Evolutionary conservation across 2,113 vertebrate genomes (phyloP).

Genomic region (Thermophis baileyi): DNA sequence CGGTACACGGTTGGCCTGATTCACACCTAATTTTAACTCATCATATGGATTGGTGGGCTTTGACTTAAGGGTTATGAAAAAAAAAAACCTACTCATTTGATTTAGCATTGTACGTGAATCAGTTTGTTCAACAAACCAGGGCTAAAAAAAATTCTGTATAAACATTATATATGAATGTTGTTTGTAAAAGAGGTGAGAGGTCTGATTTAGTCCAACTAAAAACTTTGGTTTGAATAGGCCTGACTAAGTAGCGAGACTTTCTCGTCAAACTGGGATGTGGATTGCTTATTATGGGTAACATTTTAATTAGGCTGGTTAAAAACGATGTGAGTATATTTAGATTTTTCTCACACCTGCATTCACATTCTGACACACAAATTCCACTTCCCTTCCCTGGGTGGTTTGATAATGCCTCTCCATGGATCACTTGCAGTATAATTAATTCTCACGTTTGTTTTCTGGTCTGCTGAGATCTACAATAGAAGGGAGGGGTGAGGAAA

Average conservation of each 20-base stretch:
- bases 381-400: slow-evolving; percentile 21
- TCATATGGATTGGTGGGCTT: neutral
- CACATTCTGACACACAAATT: neutral
- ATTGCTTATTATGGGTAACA: neutral
- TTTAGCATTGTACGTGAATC: neutral
- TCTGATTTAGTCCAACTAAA: neutral
- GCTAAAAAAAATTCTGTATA: neutral
- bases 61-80: neutral
- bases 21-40: neutral
- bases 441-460: slow-evolving; percentile 54
- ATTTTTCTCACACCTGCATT: neutral
- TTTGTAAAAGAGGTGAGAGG: neutral
- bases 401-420: slow-evolving; percentile 54
- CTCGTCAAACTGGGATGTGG: neutral
- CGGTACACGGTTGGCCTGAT: neutral
- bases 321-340: neutral
- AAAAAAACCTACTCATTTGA: neutral
- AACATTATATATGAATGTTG: neutral
- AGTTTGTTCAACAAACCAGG: neutral
- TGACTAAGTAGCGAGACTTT: neutral
- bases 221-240: neutral
- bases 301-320: neutral
- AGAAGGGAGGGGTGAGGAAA: slow-evolving; percentile 30
- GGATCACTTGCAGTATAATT: slow-evolving; percentile 53
- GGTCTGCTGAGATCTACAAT: slow-evolving; percentile 49